Base-by-base conservation (phyloP, 2,888 invertebrate species). In the Caenorhabditis drosophilae region DNA sequence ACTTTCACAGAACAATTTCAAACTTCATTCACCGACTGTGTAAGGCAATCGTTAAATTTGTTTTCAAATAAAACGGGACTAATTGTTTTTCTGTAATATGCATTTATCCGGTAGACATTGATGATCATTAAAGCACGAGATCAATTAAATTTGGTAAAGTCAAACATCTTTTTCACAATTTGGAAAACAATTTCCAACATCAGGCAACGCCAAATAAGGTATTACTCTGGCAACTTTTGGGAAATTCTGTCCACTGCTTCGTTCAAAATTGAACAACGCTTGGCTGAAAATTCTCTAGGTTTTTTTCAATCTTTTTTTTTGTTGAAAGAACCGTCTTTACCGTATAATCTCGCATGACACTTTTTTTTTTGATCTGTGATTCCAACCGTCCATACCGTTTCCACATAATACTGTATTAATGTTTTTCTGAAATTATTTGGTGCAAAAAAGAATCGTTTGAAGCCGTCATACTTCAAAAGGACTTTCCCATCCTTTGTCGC, bases 121-220 rank as follows among this genome's bases (percentile, higher is more conserved):
- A n/a, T n/a, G n/a, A n/a, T n/a, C n/a, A n/a, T n/a, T n/a, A n/a
- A n/a, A n/a, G n/a, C n/a, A n/a, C n/a, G n/a, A n/a, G n/a, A n/a
- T n/a, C n/a, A n/a, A n/a, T n/a, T n/a, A n/a, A n/a, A n/a, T n/a
- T n/a, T n/a, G n/a, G n/a, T n/a, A n/a, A n/a, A n/a, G n/a, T 57
- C 54, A 70, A n/a, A 56, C 46, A 34, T 49, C 40, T 40, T 67
- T 61, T 27, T 79, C 77, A 46, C 79, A 79, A 18, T 62, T 48
- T 9, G 79, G 79, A 45, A 56, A 79, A 46, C 79, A 79, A 1
- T 61, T 45, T 12, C 73, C 79, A 23, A 77, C 63, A 44, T 77
- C 79, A 1, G 74, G 71, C 22, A 61, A 50, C 6, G 48, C 20
- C 0, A 77, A 63, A 42, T 75, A 51, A 1, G 75, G 73, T 9